A percentile compares a stretch with the other conserved stretches of the same genome.
Evolutionary conservation across 2,888 invertebrate genomes (phyloP).

Genomic region (Crossocerus cetratus): DNA sequence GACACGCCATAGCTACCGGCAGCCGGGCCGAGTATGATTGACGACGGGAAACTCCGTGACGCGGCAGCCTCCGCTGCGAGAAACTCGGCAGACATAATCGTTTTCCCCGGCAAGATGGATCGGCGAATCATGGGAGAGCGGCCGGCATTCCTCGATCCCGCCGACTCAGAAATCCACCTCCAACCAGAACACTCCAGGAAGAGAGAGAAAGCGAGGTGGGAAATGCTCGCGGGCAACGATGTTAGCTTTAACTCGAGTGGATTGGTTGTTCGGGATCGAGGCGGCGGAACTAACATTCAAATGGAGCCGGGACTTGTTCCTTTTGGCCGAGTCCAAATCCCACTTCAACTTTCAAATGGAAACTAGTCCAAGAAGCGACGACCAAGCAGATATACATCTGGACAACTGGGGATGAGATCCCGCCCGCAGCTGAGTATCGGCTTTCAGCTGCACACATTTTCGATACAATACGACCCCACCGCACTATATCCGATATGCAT

Average conservation of each 20-base stretch:
- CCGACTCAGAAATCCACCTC: background rate
- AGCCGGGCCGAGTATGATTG: conserved; percentile 17
- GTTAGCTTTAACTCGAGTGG: background rate
- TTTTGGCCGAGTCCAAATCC: conserved; percentile 23
- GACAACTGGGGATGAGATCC: background rate
- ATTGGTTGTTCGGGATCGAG: background rate
- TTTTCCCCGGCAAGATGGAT: conserved; percentile 7
- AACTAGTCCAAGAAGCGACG: conserved; percentile 15
- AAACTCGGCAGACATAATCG: conserved; percentile 11
- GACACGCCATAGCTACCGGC: background rate
- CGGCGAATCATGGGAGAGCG: conserved; percentile 4
- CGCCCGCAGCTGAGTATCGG: conserved; percentile 27
- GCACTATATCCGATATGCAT: conserved; percentile 19
- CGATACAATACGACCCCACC: conserved; percentile 37
- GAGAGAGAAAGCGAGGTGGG: background rate
- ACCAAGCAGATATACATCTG: conserved; percentile 23
- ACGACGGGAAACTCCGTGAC: conserved; percentile 5
- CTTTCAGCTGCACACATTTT: conserved; percentile 43
- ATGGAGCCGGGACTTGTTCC: conserved; percentile 21
- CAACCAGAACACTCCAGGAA: conserved; percentile 8
- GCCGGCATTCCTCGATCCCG: conserved; percentile 6
- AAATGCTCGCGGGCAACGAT: background rate
- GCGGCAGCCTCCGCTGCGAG: background rate
- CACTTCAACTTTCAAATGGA: conserved; percentile 44
- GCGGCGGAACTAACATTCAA: conserved; percentile 23